Percentiles rank a stretch among this genome's conserved stretches.
Evolutionary conservation across 2,888 invertebrate species (phyloP).

Genomic region (Polyommatus icarus): DNA sequence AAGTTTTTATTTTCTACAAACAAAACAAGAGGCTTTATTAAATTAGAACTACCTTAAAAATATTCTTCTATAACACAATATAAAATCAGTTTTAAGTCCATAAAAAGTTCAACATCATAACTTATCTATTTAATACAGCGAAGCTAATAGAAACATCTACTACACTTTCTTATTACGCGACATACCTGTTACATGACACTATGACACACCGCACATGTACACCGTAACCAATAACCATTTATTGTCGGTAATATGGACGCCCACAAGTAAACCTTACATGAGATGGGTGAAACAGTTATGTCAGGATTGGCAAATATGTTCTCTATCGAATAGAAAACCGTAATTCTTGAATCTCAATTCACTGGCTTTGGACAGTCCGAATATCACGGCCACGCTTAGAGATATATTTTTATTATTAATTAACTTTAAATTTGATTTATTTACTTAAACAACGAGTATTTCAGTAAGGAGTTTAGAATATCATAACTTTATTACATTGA

Average conservation of each 20-base stretch:
- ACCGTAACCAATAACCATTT: constrained; percentile 1
- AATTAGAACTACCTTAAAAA: background rate
- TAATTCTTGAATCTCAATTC: too few relatives aligned
- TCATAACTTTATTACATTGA: too few relatives aligned
- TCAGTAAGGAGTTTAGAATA: too few relatives aligned
- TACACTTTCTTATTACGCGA: constrained; percentile 15
- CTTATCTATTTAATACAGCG: background rate
- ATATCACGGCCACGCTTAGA: too few relatives aligned
- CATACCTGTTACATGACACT: constrained; percentile 8
- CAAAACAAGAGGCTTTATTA: background rate
- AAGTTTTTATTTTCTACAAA: background rate
- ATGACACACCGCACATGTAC: background rate
- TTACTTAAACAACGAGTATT: too few relatives aligned
- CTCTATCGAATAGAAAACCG: background rate
- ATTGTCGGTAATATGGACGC: constrained; percentile 4
- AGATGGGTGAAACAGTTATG: constrained; percentile 4
- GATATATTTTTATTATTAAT: too few relatives aligned
- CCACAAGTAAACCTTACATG: background rate
- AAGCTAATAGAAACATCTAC: constrained; percentile 7
- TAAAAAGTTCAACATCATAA: too few relatives aligned
- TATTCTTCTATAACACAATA: too few relatives aligned
- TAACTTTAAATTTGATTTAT: too few relatives aligned
- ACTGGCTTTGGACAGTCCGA: too few relatives aligned
- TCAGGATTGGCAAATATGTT: constrained; percentile 1
- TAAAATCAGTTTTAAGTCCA: too few relatives aligned